Evolutionary conservation across 2,888 invertebrate genomes (phyloP), one percentile per base, ranked within the genome.

Genomic region (Seira musarum): DNA sequence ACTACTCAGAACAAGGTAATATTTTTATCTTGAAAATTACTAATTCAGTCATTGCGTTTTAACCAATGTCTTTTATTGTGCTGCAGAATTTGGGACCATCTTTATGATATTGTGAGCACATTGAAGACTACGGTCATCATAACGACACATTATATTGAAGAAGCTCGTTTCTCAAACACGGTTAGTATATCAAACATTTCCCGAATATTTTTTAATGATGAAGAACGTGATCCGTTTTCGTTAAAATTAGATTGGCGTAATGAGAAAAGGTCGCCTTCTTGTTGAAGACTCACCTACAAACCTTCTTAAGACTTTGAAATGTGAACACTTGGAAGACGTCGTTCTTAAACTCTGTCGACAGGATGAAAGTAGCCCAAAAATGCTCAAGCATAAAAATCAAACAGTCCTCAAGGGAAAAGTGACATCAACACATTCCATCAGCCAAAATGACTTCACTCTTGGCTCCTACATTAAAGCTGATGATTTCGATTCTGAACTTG

Each of bases 31-130:
- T 61, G 3, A 10, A 24, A 64, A 25, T 25, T 64, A 1, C 30
- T n/a, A 64, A 3, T 64, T 13, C 24, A n/a, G n/a, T n/a, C n/a
- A n/a, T 30, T 30, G 30, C 30, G 8, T 30, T 30, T 8, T n/a
- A n/a, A n/a, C n/a, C n/a, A n/a, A 8, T 30, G 2, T 30, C 30
- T 8, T 0, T 91, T 95, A 84, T 91, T 97, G 68, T 91, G 95
- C 22, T 95, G 95, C 90, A 95, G 93, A 94, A 93, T 75, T 40
- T 82, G 82, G 82, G 46, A 80, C 1, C 67, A 80, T 70, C 67
- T 82, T 21, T 35, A 40, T 21, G 66, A 77, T 10, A 19, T 80
- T 8, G 53, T 67, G 5, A 40, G n/a, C 2, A 21, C 35, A 1
- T 15, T 49, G 10, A 72, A 70, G 8, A 77, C 80, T 1, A 80